Evolutionary conservation across 2,888 invertebrate genomes (phyloP).

Genomic region (Zelleria hepariella): DNA sequence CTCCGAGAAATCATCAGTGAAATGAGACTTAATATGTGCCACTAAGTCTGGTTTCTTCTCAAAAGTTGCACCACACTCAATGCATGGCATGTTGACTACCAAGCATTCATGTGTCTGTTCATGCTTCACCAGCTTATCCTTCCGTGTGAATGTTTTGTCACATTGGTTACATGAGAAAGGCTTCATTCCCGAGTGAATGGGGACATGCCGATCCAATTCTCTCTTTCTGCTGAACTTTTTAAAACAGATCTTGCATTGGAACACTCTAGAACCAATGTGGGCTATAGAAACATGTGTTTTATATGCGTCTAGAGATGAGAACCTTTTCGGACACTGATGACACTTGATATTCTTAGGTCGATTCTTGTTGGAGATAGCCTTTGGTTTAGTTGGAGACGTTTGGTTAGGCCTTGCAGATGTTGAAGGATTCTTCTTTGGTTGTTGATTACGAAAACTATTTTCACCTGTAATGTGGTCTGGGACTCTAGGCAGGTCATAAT

Average conservation of each 20-base stretch:
- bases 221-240: conserved; percentile 79
- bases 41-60: conserved; percentile 71
- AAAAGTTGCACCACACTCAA: conserved; percentile 74
- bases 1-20: conserved; percentile 60
- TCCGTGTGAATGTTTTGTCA: conserved; percentile 77
- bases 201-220: conserved; percentile 78
- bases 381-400: conserved; percentile 43
- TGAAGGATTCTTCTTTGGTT: conserved; percentile 39
- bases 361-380: conserved; percentile 43
- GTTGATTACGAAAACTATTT: conserved; percentile 52
- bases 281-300: conserved; percentile 67
- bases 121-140: conserved; percentile 79
- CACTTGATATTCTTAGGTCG: conserved; percentile 66
- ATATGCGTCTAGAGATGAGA: conserved; percentile 63
- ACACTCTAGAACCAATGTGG: conserved; percentile 69
- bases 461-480: conserved; percentile 68
- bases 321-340: conserved; percentile 65
- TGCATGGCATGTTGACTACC: conserved; percentile 74
- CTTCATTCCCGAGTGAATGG: conserved; percentile 77
- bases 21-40: conserved; percentile 73
- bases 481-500: conserved; percentile 61
- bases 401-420: conserved; percentile 34
- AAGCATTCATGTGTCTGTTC: conserved; percentile 75
- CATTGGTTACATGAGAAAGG: conserved; percentile 78
- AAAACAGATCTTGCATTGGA: conserved; percentile 76